phyloP scores from a whole-genome alignment of 1,140 invertebrate genomes.

The Drosophila burlai region DNA sequence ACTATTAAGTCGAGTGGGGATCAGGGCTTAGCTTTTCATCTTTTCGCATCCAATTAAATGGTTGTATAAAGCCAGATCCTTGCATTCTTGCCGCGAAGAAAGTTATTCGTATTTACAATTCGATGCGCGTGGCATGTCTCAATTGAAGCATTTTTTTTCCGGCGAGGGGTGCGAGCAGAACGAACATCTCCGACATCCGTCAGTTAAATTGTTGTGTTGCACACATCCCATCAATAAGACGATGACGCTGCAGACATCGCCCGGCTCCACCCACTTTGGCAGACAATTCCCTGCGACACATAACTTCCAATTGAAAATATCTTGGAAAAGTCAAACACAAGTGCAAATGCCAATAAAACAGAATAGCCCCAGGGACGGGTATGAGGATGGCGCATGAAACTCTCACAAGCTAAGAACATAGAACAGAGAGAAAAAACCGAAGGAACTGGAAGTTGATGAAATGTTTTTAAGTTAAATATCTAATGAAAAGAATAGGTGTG shows the following conservation, averaged over 20 bases:
- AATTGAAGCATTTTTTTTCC: slow-evolving; percentile 26
- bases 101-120: slow-evolving; percentile 37
- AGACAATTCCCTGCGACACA: slow-evolving; percentile 49
- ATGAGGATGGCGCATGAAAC: neutral
- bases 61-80: neutral
- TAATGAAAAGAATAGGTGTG: too few relatives aligned
- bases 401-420: slow-evolving; percentile 22
- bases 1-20: slow-evolving; percentile 1
- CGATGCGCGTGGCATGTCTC: slow-evolving; percentile 35
- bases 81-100: slow-evolving; percentile 7
- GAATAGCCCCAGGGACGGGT: slow-evolving; percentile 12
- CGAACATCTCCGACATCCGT: slow-evolving; percentile 30
- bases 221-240: slow-evolving; percentile 30
- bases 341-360: slow-evolving; percentile 75
- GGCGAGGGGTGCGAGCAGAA: neutral
- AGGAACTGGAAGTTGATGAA: neutral
- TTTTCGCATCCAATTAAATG: slow-evolving; percentile 8
- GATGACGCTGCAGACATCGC: slow-evolving; percentile 19
- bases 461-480: too few relatives aligned
- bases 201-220: slow-evolving; percentile 48
- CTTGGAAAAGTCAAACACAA: slow-evolving; percentile 73
- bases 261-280: slow-evolving; percentile 21
- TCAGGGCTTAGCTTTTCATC: slow-evolving; percentile 8
- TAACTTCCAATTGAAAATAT: slow-evolving; percentile 78
- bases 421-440: neutral